These are phyloP conservation scores for Tinea pellionella DNA, from an alignment of 2,888 invertebrate genomes.

Conservation along the genomic window DNA sequence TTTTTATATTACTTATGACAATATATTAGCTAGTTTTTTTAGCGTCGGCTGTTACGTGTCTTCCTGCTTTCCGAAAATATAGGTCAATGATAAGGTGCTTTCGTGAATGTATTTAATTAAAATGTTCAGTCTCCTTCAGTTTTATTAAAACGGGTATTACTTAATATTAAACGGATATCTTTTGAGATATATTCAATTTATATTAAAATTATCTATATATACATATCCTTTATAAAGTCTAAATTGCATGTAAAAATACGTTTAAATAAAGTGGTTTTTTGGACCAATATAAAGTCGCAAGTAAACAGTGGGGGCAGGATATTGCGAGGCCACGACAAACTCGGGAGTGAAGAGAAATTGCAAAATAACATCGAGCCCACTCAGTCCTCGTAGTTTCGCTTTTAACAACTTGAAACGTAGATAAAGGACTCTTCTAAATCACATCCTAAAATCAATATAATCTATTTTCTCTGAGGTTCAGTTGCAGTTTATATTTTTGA, in stretches of 20 bases:
- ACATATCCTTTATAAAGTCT: not conserved
- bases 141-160: too few relatives aligned
- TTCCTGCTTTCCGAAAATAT: not conserved
- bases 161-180: too few relatives aligned
- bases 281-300: not conserved
- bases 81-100: too few relatives aligned
- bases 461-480: too few relatives aligned
- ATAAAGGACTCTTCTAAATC: not conserved
- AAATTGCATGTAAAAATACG: not conserved
- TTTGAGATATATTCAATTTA: too few relatives aligned
- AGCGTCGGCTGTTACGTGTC: not conserved
- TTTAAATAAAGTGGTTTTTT: not conserved
- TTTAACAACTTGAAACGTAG: not conserved
- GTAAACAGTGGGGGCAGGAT: not conserved
- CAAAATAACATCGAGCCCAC: not conserved
- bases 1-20: not conserved
- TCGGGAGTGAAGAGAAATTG: slow-evolving; percentile 17
- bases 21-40: not conserved
- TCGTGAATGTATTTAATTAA: too few relatives aligned
- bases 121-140: too few relatives aligned
- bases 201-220: too few relatives aligned
- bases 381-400: not conserved
- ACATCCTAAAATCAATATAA: not conserved
- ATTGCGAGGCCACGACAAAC: slow-evolving; percentile 2
- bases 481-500: too few relatives aligned